A percentile compares a stretch with the other conserved stretches of the same genome.
phyloP scores from a whole-genome alignment of 2,888 invertebrate genomes.

The Oscheius sp. region DNA sequence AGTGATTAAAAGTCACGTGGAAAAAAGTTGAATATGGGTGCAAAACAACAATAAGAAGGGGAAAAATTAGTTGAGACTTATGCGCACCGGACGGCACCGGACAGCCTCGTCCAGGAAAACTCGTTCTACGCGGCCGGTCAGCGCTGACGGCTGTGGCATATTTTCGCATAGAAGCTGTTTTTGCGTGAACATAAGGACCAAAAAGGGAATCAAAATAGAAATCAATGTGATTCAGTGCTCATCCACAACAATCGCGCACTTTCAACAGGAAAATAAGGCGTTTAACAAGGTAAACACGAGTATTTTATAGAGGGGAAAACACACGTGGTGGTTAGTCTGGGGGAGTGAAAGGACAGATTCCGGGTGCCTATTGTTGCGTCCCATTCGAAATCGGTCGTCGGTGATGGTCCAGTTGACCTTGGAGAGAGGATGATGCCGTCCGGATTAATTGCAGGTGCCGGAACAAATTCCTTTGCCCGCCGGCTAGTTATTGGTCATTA shows the following conservation, averaged over 20 bases:
- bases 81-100: conserved; percentile 27
- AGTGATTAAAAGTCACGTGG: too few species aligned
- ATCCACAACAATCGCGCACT: neutral
- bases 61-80: conserved; percentile 9
- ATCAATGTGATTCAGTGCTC: too few species aligned
- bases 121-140: conserved; percentile 33
- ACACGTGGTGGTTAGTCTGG: too few species aligned
- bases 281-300: too few species aligned
- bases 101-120: conserved; percentile 25
- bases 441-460: conserved; percentile 13
- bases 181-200: neutral
- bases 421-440: conserved; percentile 13
- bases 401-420: conserved; percentile 23
- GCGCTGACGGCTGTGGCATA: conserved; percentile 19
- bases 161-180: conserved; percentile 7
- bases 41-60: too few species aligned
- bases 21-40: too few species aligned
- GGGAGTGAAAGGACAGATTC: neutral
- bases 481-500: too few species aligned
- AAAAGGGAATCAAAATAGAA: too few species aligned
- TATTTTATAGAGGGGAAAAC: too few species aligned
- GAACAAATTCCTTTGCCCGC: too few species aligned
- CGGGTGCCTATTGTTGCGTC: conserved; percentile 2
- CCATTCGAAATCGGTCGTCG: conserved; percentile 1
- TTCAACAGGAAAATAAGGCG: neutral